A percentile compares a stretch with the other conserved stretches of the same genome.
Conservation (phyloP, 2,888 invertebrate species). For the Chymomyza amoena region DNA sequence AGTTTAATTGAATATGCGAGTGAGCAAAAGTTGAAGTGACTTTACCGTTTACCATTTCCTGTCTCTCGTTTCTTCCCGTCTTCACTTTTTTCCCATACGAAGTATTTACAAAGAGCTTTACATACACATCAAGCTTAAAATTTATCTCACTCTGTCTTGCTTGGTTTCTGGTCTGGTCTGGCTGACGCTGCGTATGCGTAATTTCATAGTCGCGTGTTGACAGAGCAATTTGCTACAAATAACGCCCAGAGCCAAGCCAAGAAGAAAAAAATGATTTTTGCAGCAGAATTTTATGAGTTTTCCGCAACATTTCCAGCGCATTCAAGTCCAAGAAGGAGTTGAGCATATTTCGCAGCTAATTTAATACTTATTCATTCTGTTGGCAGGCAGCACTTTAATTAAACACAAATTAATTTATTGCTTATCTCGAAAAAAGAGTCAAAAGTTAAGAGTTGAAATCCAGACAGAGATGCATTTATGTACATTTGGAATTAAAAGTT, state of each 20-base stretch:
- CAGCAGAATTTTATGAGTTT: neutral
- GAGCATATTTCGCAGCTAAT: neutral
- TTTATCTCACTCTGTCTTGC: conserved; percentile 39
- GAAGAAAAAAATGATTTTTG: neutral
- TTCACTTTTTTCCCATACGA: conserved; percentile 35
- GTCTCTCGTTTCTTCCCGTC: neutral
- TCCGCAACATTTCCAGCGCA: neutral
- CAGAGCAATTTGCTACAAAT: conserved; percentile 50
- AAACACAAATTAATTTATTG: neutral
- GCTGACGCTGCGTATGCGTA: conserved; percentile 54
- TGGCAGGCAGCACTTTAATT: neutral
- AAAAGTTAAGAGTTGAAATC: neutral
- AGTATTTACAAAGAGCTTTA: conserved; percentile 59
- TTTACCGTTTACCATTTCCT: conserved; percentile 27
- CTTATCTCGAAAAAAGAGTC: neutral
- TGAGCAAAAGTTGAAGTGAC: conserved; percentile 44
- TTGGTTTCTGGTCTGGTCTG: too few relatives aligned
- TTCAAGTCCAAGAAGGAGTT: neutral
- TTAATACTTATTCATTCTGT: neutral
- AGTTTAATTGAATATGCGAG: conserved; percentile 59
- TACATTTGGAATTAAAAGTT: neutral
- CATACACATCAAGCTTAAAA: conserved; percentile 44
- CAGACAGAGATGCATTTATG: neutral
- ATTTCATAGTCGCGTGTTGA: conserved; percentile 54
- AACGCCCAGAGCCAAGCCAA: conserved; percentile 13